Conservation (phyloP, 2,113 vertebrate genomes). For the Zosterops borbonicus region DNA sequence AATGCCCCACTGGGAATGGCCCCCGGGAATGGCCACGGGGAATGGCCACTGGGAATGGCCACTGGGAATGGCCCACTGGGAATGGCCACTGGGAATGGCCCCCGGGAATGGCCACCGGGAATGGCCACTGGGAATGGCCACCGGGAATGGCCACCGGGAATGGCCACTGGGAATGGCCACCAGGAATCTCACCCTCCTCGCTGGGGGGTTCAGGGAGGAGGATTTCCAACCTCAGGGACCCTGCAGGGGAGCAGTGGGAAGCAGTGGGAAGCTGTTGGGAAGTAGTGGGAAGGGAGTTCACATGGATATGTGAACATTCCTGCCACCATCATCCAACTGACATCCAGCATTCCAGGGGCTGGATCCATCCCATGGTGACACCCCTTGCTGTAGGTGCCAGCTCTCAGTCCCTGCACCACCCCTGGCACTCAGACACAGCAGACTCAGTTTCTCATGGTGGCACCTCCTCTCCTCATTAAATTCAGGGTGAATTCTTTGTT, state of each 20-base stretch:
- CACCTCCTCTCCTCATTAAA: not conserved
- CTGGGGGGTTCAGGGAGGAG: not conserved
- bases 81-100: not conserved
- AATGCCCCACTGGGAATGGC: too few relatives aligned
- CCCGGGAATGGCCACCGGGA: not conserved
- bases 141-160: not conserved
- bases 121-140: too few relatives aligned
- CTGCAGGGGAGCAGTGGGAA: not conserved
- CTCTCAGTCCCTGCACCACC: not conserved
- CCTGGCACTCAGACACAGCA: not conserved
- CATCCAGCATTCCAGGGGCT: not conserved
- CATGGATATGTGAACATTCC: not conserved
- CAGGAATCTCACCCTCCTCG: too few relatives aligned
- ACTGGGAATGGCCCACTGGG: not conserved
- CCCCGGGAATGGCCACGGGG: too few relatives aligned
- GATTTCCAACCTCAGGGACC: slow-evolving; percentile 5
- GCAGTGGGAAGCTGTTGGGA: not conserved
- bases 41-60: not conserved
- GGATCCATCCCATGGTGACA: not conserved
- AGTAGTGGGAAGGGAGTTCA: not conserved
- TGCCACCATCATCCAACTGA: not conserved
- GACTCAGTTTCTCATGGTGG: accelerated
- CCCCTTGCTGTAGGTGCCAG: not conserved
- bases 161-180: too few relatives aligned
- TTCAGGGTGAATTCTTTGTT: not conserved